Base-by-base conservation (phyloP, 2,888 invertebrate genomes). In the Phrixothrix hirtus region DNA sequence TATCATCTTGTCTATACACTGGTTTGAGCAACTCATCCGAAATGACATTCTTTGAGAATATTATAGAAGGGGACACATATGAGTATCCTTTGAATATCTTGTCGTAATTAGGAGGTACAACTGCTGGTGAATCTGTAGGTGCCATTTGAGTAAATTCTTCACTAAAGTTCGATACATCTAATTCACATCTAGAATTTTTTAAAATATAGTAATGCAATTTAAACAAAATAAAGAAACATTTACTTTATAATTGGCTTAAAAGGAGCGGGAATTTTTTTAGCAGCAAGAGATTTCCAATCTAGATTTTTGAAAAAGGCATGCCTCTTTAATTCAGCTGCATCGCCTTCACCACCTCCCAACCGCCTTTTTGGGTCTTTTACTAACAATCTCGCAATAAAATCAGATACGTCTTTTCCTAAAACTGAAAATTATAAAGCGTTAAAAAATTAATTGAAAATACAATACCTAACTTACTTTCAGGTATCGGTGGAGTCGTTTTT, bases 131-230 rank as follows among this genome's bases (percentile, higher is more conserved):
- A 77, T 96, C 95, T 0, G 91, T 87, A 4, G 95, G 89, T 39
- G 86, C 83, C 87, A 95, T 91, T 66, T 87, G 85, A 0, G 97
- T 98, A 77, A 98, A 98, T 78, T 98, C 97, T 59, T 92, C 92
- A 32, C 95, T 91, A 76, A 98, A 98, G 81, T 98, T 96, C 70
- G 92, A 92, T 9, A 94, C 93, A 77, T 98, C 97, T 56, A 93
- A 81, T 74, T 95, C 94, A 75, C 88, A 83, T 59, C 80, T 79
- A 9, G 29, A 7, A 5, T 2, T 11, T 11, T 29, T 29, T 29
- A 29, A 29, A 29, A 29, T 29, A 10, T n/a, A n/a, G n/a, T n/a
- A n/a, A n/a, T n/a, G n/a, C n/a, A n/a, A n/a, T n/a, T n/a, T n/a
- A n/a, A n/a, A n/a, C n/a, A n/a, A n/a, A n/a, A 42, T 2, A 13